These are phyloP conservation scores for Triops cancriformis DNA, from an alignment of 1,140 invertebrate species.

Conservation along the genomic window DNA sequence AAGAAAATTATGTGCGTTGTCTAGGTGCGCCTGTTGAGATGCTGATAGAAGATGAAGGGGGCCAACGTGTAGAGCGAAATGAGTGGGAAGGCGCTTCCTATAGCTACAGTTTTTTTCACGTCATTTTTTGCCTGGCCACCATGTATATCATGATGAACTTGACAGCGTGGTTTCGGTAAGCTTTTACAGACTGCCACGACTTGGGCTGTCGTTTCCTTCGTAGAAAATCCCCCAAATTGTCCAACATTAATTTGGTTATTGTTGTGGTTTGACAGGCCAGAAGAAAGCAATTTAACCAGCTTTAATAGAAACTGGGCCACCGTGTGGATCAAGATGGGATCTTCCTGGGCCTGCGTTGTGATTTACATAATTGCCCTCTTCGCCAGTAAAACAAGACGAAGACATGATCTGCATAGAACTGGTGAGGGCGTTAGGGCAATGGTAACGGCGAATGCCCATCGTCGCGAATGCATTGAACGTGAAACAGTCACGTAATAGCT, in stretches of 20 bases:
- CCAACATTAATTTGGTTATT: conserved; percentile 4
- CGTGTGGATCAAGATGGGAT: conserved; percentile 36
- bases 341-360: conserved; percentile 34
- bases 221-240: conserved; percentile 17
- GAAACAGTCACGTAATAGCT: conserved; percentile 26
- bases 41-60: conserved; percentile 34
- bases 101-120: conserved; percentile 43
- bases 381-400: neutral
- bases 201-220: neutral
- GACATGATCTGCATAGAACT: neutral
- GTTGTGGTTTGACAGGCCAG: conserved; percentile 30
- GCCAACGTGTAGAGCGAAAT: conserved; percentile 40
- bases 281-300: conserved; percentile 31
- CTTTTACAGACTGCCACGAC: neutral
- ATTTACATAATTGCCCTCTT: conserved; percentile 34
- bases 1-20: neutral
- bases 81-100: conserved; percentile 40
- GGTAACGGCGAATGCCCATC: neutral
- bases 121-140: conserved; percentile 40
- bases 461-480: conserved; percentile 20
- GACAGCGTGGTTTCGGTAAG: conserved; percentile 45
- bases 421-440: neutral
- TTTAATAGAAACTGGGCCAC: conserved; percentile 35
- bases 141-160: conserved; percentile 46
- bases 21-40: neutral